phyloP scores from a whole-genome alignment of 2,888 invertebrate species.

The Meloe dianella region DNA sequence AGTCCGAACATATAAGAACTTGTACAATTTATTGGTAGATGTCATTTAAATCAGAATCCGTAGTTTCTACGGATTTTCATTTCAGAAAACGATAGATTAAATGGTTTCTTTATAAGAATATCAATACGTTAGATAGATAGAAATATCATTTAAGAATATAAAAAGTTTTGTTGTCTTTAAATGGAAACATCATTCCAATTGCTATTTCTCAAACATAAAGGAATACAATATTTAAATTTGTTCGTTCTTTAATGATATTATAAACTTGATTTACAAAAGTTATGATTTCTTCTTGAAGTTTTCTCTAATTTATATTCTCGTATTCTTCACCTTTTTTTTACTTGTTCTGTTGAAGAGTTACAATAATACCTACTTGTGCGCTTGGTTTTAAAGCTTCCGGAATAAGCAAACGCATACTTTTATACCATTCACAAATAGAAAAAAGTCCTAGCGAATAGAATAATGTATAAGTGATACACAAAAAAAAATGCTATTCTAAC shows the following conservation, averaged over 20 bases:
- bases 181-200: not conserved
- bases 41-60: not conserved
- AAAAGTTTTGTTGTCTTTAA: not conserved
- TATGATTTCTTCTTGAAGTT: not conserved
- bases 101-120: not conserved
- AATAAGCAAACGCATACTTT: not conserved
- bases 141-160: not conserved
- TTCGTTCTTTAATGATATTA: not conserved
- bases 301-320: constrained; percentile 11
- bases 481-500: not conserved
- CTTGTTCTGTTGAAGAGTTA: not conserved
- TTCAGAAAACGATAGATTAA: not conserved
- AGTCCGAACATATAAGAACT: not conserved
- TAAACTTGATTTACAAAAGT: constrained; percentile 3
- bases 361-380: not conserved
- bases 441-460: not conserved
- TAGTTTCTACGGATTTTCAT: not conserved
- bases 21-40: constrained; percentile 2
- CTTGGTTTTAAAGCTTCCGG: not conserved
- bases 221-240: not conserved
- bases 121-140: not conserved
- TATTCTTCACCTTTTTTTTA: not conserved
- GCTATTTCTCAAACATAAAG: not conserved
- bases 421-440: not conserved
- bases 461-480: not conserved